These are phyloP conservation scores for Aphelenchoides besseyi DNA, from an alignment of 1,140 invertebrate genomes.

Conservation along the genomic window DNA sequence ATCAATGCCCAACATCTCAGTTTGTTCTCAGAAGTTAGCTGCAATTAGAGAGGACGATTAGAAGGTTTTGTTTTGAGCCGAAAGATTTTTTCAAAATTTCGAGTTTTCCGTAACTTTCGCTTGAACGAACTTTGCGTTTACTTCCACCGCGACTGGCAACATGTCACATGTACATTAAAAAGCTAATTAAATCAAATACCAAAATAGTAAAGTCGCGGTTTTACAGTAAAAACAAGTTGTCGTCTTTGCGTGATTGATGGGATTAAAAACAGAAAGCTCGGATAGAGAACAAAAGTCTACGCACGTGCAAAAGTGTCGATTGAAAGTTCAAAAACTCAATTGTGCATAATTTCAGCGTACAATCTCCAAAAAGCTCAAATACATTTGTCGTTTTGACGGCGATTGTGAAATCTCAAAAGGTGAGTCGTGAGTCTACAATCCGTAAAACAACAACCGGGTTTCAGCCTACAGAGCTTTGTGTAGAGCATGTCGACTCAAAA, in stretches of 20 bases:
- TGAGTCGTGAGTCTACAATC: neutral
- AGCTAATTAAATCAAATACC: slow-evolving; percentile 1
- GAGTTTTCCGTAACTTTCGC: too few species aligned
- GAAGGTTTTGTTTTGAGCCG: slow-evolving; percentile 25
- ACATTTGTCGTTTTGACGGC: slow-evolving; percentile 37
- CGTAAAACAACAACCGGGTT: neutral
- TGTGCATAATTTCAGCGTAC: slow-evolving; percentile 28
- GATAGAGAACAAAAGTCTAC: neutral
- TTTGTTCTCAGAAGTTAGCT: neutral
- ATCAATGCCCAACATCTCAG: neutral
- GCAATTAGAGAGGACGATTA: neutral
- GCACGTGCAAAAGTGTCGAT: neutral
- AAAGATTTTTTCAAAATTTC: slow-evolving; percentile 12
- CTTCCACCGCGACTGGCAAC: too few species aligned
- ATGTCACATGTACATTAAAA: neutral
- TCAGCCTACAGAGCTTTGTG: slow-evolving; percentile 31
- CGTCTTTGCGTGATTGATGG: neutral
- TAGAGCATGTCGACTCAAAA: slow-evolving; percentile 30
- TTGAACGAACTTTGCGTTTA: too few species aligned
- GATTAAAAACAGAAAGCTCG: neutral
- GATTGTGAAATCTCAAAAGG: slow-evolving; percentile 38
- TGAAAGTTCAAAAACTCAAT: neutral
- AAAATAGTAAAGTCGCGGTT: neutral
- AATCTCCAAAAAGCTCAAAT: slow-evolving; percentile 34
- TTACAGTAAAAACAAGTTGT: neutral